Conservation (phyloP, 2,113 vertebrate species). For the Pseudorhombus dupliciocellatus region DNA sequence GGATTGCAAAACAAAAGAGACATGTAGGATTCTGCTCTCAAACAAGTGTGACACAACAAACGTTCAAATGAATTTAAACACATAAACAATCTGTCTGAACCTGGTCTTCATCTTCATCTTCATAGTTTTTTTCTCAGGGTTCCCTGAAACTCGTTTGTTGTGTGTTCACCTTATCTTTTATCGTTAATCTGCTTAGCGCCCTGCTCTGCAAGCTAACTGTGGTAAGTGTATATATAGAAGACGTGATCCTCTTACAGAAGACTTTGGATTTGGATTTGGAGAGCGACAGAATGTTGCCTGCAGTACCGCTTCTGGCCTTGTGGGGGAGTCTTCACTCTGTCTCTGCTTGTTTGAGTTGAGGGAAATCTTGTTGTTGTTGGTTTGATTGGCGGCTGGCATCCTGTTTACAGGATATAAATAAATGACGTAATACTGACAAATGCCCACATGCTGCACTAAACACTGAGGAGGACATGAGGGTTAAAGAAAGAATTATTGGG, state of each 20-base stretch:
- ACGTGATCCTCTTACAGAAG: constrained; percentile 74
- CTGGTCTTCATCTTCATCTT: too few species aligned
- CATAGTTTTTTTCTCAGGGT: constrained; percentile 8
- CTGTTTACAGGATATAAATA: too few species aligned
- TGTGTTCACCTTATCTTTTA: constrained; percentile 22
- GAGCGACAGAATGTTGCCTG: constrained; percentile 5
- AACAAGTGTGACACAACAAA: neutral
- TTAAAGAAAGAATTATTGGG: too few species aligned
- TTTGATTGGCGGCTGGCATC: too few species aligned
- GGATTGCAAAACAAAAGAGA: neutral
- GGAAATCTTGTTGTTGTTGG: too few species aligned
- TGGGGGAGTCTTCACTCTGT: constrained; percentile 27
- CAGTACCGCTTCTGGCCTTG: constrained; percentile 5
- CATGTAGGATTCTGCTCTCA: neutral
- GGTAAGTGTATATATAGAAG: constrained; percentile 69
- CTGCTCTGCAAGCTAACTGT: constrained; percentile 46
- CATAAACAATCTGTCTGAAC: too few species aligned
- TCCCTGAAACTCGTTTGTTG: neutral
- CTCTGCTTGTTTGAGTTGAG: constrained; percentile 8
- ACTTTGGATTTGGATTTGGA: constrained; percentile 60
- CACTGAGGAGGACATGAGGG: neutral
- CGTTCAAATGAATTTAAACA: too few species aligned
- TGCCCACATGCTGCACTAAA: constrained; percentile 18
- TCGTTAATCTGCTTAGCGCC: constrained; percentile 71
- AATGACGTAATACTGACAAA: neutral